Conservation (phyloP, 2,888 invertebrate species). For the Idaea biselata region DNA sequence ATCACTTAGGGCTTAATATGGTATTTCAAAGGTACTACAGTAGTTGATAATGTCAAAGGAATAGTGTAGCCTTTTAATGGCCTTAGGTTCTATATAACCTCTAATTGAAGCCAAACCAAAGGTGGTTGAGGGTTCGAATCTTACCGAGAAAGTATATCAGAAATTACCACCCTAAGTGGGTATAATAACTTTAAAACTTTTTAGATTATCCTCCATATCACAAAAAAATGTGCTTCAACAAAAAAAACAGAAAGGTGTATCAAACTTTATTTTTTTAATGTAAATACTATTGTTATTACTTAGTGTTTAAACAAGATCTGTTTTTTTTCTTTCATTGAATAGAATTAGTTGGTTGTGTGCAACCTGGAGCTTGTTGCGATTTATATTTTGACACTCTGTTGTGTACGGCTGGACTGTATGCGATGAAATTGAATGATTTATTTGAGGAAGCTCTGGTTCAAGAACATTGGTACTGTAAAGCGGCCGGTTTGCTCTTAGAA, state of each 20-base stretch:
- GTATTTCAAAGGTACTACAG: too few species aligned
- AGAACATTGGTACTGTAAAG: neutral
- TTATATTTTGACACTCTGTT: slow-evolving; percentile 56
- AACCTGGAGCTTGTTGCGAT: slow-evolving; percentile 37
- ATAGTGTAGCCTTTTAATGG: too few species aligned
- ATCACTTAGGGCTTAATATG: too few species aligned
- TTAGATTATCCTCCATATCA: slow-evolving; percentile 12
- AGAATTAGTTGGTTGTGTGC: slow-evolving; percentile 49
- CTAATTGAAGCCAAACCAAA: too few species aligned
- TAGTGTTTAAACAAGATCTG: slow-evolving; percentile 68
- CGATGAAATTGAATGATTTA: slow-evolving; percentile 21
- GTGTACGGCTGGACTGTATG: slow-evolving; percentile 50
- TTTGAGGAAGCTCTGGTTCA: slow-evolving; percentile 18
- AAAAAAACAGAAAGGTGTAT: slow-evolving; percentile 19
- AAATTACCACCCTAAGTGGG: too few species aligned
- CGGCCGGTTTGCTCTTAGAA: too few species aligned
- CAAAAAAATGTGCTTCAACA: slow-evolving; percentile 11
- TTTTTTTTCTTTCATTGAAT: slow-evolving; percentile 50
- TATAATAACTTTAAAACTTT: neutral
- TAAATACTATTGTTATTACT: slow-evolving; percentile 61
- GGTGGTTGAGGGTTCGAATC: too few species aligned
- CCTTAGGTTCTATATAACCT: too few species aligned
- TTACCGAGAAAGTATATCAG: too few species aligned
- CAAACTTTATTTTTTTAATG: slow-evolving; percentile 48
- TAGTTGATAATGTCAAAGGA: too few species aligned